Percentiles rank a stretch among this genome's conserved stretches.
These are phyloP conservation scores for Neomonachus schauinslandi DNA, from an alignment of 2,113 vertebrate species.

Conservation along the genomic window DNA sequence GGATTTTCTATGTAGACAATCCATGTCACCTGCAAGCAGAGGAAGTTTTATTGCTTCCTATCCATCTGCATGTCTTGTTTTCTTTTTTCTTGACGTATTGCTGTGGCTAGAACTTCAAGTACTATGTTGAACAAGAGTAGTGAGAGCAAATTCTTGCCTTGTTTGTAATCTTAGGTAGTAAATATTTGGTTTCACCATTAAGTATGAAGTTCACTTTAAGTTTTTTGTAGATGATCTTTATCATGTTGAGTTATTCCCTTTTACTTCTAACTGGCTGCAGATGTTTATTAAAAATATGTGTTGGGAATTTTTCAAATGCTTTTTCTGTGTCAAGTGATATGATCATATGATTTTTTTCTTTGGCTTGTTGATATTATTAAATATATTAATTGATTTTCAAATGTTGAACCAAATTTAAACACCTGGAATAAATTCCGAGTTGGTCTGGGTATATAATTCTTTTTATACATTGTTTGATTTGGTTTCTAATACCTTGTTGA, in stretches of 20 bases:
- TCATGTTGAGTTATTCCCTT: not conserved
- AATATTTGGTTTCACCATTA: not conserved
- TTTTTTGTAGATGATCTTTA: not conserved
- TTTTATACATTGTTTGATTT: not conserved
- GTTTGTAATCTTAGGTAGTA: not conserved
- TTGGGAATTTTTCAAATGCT: not conserved
- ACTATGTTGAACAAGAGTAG: not conserved
- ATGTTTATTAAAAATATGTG: not conserved
- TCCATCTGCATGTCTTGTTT: not conserved
- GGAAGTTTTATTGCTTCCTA: not conserved
- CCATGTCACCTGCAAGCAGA: not conserved
- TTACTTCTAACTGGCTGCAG: not conserved
- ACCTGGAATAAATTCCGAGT: rapidly evolving
- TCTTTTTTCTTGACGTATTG: not conserved
- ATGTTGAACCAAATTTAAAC: not conserved
- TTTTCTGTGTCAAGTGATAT: not conserved
- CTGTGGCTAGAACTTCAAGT: not conserved
- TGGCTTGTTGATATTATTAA: not conserved
- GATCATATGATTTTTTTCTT: not conserved
- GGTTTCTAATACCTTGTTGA: not conserved
- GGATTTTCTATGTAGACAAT: not conserved
- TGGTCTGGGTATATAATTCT: not conserved
- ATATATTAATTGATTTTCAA: not conserved
- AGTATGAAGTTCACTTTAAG: not conserved
- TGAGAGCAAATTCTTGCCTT: not conserved